phyloP scores from a whole-genome alignment of 2,113 vertebrate genomes.

The Esox niger region DNA sequence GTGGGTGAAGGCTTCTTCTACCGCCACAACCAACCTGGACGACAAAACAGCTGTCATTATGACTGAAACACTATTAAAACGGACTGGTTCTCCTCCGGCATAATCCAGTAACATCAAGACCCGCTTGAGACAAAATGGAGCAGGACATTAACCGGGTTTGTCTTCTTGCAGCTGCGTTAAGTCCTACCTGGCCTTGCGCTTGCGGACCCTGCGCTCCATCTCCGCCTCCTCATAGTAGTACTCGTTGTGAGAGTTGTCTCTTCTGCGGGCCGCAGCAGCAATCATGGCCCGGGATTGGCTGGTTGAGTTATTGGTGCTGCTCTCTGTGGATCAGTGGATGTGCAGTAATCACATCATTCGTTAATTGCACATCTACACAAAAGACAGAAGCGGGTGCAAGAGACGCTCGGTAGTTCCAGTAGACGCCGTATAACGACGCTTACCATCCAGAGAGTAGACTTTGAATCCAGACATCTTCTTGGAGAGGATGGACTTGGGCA shows the following conservation, averaged over 20 bases:
- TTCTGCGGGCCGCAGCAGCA: conserved; percentile 84
- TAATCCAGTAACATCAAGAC: too few species aligned
- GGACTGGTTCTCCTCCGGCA: too few species aligned
- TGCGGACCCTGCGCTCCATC: conserved; percentile 87
- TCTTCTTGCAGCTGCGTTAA: too few species aligned
- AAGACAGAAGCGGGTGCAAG: neutral
- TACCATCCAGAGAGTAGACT: conserved; percentile 95
- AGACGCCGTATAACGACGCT: conserved; percentile 24
- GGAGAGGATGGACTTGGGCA: conserved; percentile 93
- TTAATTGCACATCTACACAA: too few species aligned
- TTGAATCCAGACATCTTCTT: conserved; percentile 98
- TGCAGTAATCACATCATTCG: neutral
- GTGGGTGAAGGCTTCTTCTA: conserved; percentile 96
- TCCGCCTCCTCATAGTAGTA: conserved; percentile 96
- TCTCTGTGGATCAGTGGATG: conserved; percentile 76
- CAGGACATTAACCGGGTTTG: too few species aligned
- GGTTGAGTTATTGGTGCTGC: conserved; percentile 87
- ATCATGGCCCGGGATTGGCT: conserved; percentile 92
- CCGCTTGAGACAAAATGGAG: too few species aligned
- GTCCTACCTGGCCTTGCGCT: conserved; percentile 88
- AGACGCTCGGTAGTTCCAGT: neutral
- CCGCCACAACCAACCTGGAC: conserved; percentile 88
- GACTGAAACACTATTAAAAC: too few species aligned
- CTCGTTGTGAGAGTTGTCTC: conserved; percentile 95
- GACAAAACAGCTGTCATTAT: neutral